phyloP scores from a whole-genome alignment of 64 coral and sea anemone genomes.

The Exaiptasia diaphana region DNA sequence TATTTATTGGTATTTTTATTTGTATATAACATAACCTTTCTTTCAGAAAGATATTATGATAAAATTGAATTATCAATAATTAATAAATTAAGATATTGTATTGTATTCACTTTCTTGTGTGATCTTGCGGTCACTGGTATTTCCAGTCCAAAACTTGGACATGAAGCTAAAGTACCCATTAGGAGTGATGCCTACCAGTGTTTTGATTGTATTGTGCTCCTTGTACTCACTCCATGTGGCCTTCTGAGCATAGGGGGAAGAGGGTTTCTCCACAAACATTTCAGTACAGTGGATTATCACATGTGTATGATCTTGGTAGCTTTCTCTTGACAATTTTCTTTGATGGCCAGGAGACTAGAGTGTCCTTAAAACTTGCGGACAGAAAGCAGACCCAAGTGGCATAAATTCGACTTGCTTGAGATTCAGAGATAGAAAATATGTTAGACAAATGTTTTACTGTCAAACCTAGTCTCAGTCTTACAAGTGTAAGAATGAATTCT shows the following conservation, averaged over 20 bases:
- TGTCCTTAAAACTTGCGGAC: slow-evolving; percentile 8
- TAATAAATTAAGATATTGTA: too few relatives aligned
- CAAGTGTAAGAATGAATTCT: too few relatives aligned
- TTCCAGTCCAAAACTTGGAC: too few relatives aligned
- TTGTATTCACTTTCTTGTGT: slow-evolving; percentile 55
- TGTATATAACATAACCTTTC: too few relatives aligned
- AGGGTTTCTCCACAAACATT: slow-evolving; percentile 46
- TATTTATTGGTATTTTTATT: too few relatives aligned
- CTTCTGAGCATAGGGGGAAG: slow-evolving; percentile 37
- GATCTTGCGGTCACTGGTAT: slow-evolving; percentile 49
- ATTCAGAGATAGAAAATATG: too few relatives aligned
- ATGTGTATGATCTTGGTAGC: slow-evolving; percentile 12
- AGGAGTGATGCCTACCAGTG: slow-evolving; percentile 12
- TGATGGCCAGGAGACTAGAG: slow-evolving; percentile 34
- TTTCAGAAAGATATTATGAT: slow-evolving; percentile 24
- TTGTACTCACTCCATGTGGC: slow-evolving; percentile 38
- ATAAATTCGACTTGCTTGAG: too few relatives aligned
- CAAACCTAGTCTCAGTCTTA: too few relatives aligned
- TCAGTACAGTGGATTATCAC: slow-evolving; percentile 54
- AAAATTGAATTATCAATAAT: slow-evolving; percentile 4
- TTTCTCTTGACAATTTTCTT: slow-evolving; percentile 35
- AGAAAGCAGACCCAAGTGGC: slow-evolving; percentile 63
- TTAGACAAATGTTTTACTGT: too few relatives aligned
- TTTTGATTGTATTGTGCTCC: slow-evolving; percentile 28
- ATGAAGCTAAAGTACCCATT: slow-evolving; percentile 52